Base-by-base conservation (phyloP, 2,113 vertebrate species). In the Anolis sagrei region DNA sequence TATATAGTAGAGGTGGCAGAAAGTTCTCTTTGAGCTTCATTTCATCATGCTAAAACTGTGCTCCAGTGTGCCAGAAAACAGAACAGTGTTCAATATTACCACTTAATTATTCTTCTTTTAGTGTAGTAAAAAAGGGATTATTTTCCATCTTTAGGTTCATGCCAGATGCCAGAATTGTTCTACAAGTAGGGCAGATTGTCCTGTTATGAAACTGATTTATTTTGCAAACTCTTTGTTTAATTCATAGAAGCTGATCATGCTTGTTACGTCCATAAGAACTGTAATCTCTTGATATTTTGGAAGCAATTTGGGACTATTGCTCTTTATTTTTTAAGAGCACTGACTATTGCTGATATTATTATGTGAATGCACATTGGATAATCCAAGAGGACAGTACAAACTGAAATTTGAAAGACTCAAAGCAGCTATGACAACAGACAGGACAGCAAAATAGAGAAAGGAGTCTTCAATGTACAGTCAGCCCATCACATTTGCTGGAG, bases 41-140 rank as follows among this genome's bases (percentile, higher is more conserved):
- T 78, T 94, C 83, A 74, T 95, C 86, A 88, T 0, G 82, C 89
- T 89, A 0, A 0, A 64, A 19, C 90, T 91, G 79, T 73, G 85
- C 36, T 90, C 81, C 82, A 54, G 27, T 93, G 93, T 94, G 93
- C 92, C 95, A 92, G 93, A 94, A 89, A 93, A 89, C 94, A 92
- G 93, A 90, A 92, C 92, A 90, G 92, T 95, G 79, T 29, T 76
- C 86, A 85, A 86, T 79, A 88, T 93, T 95, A 93, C 82, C 93
- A 88, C 93, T 88, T 93, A 86, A 96, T 96, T 96, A 95, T 91
- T 85, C 21, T 25, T 88, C 85, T 93, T 89, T 29, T 70, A 94
- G 76, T 68, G 1, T 90, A 81, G 92, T 92, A 89, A 90, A n/a
- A 92, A 91, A 94, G 62, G 10, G 70, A 0, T 7, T 91, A 93